Percentiles rank a stretch among this genome's conserved stretches.
Evolutionary conservation across 2,888 invertebrate genomes (phyloP).

Genomic region (Calliscelio sp.): DNA sequence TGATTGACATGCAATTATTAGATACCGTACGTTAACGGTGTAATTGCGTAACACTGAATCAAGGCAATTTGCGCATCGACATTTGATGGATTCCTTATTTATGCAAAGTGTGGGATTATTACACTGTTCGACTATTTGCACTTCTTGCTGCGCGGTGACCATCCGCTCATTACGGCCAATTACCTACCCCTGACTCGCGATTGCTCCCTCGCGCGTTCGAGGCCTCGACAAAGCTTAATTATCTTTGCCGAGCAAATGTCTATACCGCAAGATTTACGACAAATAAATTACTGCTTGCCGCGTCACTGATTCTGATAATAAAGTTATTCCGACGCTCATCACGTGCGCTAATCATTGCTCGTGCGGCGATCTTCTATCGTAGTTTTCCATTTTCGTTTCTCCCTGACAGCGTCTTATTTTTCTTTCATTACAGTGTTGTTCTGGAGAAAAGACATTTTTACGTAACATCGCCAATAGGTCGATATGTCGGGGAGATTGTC

Average conservation of each 20-base stretch:
- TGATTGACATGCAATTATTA: constrained; percentile 54
- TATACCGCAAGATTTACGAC: constrained; percentile 59
- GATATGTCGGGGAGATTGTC: constrained; percentile 10
- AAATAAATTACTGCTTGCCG: constrained; percentile 55
- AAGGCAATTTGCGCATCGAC: constrained; percentile 21
- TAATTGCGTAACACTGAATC: constrained; percentile 31
- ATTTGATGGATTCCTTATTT: constrained; percentile 38
- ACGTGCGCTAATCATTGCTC: constrained; percentile 27
- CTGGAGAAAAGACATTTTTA: constrained; percentile 21
- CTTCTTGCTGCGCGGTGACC: constrained; percentile 39
- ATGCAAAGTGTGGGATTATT: constrained; percentile 27
- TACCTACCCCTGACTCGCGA: constrained; percentile 76
- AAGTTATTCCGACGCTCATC: constrained; percentile 56
- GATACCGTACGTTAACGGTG: constrained; percentile 41
- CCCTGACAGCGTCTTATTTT: neutral
- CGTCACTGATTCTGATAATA: constrained; percentile 64
- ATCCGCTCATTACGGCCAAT: constrained; percentile 78
- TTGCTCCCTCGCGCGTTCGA: constrained; percentile 64
- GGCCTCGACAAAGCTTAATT: constrained; percentile 72
- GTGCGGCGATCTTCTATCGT: neutral
- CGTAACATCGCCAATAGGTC: too few species aligned
- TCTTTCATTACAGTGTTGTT: constrained; percentile 1
- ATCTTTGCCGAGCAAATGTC: constrained; percentile 38
- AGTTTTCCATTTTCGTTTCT: constrained; percentile 1
- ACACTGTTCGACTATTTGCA: constrained; percentile 28